These are phyloP conservation scores for Brachionus sp. DNA, from an alignment of 1,140 invertebrate genomes.

Conservation along the genomic window DNA sequence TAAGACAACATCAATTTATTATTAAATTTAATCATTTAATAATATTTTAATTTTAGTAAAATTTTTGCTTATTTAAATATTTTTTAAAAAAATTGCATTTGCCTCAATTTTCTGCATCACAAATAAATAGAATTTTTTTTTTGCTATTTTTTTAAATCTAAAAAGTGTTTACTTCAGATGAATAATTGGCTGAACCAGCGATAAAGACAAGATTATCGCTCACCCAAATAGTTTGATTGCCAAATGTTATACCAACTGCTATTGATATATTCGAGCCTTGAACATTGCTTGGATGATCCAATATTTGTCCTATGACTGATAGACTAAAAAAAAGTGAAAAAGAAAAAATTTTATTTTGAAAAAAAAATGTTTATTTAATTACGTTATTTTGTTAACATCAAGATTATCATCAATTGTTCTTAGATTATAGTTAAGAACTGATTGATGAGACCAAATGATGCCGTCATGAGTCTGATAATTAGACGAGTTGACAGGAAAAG, in stretches of 20 bases:
- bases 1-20: too few species aligned
- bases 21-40: too few species aligned
- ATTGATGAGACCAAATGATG: background rate
- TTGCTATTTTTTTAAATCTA: too few species aligned
- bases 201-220: background rate
- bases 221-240: constrained; percentile 45
- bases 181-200: background rate
- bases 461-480: background rate
- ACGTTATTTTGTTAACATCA: constrained; percentile 22
- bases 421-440: background rate
- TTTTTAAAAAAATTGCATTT: too few species aligned
- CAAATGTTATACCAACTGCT: constrained; percentile 19
- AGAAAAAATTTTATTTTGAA: too few species aligned
- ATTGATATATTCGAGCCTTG: background rate
- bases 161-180: background rate
- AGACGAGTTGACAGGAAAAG: background rate
- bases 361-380: background rate
- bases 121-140: too few species aligned
- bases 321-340: background rate
- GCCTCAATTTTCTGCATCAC: too few species aligned
- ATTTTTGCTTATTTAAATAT: too few species aligned
- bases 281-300: background rate
- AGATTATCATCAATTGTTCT: background rate
- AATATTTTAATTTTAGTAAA: too few species aligned
- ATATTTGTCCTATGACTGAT: constrained; percentile 21